phyloP scores from a whole-genome alignment of 2,797 vertebrate genomes.

The Tauraco hartlaubi region DNA sequence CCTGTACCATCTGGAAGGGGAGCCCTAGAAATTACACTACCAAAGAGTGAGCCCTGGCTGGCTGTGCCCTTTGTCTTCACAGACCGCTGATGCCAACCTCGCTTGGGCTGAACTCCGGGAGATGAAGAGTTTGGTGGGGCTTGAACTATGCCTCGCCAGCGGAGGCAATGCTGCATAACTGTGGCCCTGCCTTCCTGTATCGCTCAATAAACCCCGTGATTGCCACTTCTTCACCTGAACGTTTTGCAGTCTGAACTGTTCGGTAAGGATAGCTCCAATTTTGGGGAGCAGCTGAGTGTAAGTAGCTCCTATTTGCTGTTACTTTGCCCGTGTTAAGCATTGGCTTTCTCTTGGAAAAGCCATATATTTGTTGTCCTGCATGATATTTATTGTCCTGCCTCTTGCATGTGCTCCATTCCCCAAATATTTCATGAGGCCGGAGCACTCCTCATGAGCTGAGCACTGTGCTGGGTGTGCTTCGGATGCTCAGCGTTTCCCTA shows the following conservation, averaged over 20 bases:
- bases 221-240: neutral
- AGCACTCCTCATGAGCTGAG: neutral
- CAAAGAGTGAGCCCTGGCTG: neutral
- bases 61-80: neutral
- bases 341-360: neutral
- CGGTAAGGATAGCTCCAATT: neutral
- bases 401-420: neutral
- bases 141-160: neutral
- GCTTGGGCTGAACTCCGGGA: rapidly evolving
- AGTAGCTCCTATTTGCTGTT: neutral
- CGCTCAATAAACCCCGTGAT: neutral
- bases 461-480: neutral
- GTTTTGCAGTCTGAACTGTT: neutral
- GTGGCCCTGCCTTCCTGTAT: neutral
- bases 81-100: neutral
- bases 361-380: neutral
- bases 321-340: neutral
- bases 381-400: neutral
- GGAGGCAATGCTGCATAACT: neutral
- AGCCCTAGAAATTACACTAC: neutral
- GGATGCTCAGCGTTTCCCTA: neutral
- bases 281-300: neutral
- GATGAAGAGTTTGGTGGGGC: neutral
- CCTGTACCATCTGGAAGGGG: neutral
- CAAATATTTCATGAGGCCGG: neutral